Evolutionary conservation across 2,888 invertebrate genomes (phyloP), one percentile per base, ranked within the genome.

Genomic region (Glyphotaelius pellucidus): DNA sequence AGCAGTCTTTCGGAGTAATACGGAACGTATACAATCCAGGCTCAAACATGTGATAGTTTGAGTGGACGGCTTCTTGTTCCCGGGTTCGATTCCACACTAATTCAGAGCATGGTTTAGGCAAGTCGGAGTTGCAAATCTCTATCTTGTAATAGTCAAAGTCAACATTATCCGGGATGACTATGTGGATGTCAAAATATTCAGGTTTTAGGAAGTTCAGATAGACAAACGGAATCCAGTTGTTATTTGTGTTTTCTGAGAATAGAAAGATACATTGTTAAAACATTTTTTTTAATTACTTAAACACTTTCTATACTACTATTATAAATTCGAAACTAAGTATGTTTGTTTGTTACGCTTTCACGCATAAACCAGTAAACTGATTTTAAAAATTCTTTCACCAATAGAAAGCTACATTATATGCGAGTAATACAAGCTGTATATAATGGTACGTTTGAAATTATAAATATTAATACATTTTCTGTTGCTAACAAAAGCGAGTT

Each of bases 221-320:
- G 32, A 93, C 80, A 91, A 93, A 93, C 9, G 93, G 92, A 14
- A 67, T 47, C 89, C 90, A 92, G 31, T 91, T 86, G 14, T 91
- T 47, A n/a, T 79, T 80, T 15, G 86, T 88, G 84, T 38, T 67
- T 12, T 85, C 38, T 15, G 91, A 86, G 14, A 52, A 90, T 91
- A 52, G 5, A 81, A 90, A 87, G 42, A 87, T 30, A 90, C 2
- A 84, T 42, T 25, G 3, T 85, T 67, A 67, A 2, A 2, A 25
- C 42, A 47, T 3, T 67, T 67, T 67, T 25, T 67, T 52, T 52
- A 19, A 52, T 14, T 19, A 15, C 19, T 15, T 19, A n/a, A n/a
- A n/a, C n/a, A n/a, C n/a, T n/a, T n/a, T n/a, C n/a, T n/a, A n/a
- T n/a, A n/a, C n/a, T n/a, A n/a, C n/a, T n/a, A n/a, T n/a, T n/a